Base-by-base conservation (phyloP, 2,113 vertebrate species). In the Pterocles orientalis region DNA sequence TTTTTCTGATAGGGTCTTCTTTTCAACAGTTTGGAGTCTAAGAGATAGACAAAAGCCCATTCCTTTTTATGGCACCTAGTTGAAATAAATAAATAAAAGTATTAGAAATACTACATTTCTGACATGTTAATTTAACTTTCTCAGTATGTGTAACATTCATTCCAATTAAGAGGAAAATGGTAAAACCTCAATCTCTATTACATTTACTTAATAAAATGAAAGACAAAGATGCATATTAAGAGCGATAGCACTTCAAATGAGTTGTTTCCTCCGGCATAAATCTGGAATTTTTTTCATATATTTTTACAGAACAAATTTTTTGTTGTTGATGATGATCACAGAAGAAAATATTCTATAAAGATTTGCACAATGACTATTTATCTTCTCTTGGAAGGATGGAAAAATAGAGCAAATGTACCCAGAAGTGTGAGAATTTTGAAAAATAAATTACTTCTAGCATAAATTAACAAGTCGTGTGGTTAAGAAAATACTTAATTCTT, bases 201-300 rank as follows among this genome's bases (percentile, higher is more conserved):
- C 33, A 84, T 91, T 85, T 92, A 24, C 7, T 85, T 82, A 86
- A 90, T 62, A 26, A 43, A 82, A 89, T 77, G 41, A 82, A 90
- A 92, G 56, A 84, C 43, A 43, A 90, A 84, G 29, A 14, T 82
- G 29, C 39, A 94, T 95, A 79, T 94, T 91, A 95, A 86, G 60
- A 92, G 65, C 4, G 4, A 72, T 19, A 83, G 14, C 15, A 87
- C 39, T 92, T 39, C 28, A 94, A 86, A 94, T 92, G 78, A 95
- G 70, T 95, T 95, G 23, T 94, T 92, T 94, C 29, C n/a, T 93
- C 7, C 48, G 84, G 53, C 33, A 65, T 68, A 76, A 92, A 83
- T 12, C 36, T 62, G 73, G 69, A 41, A 41, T 41, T 41, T 34
- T 78, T 61, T 94, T 78, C 12, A 61, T 56, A 34, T 91, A 26